phyloP scores from a whole-genome alignment of 2,113 vertebrate genomes.

The Gallinago undulata region DNA sequence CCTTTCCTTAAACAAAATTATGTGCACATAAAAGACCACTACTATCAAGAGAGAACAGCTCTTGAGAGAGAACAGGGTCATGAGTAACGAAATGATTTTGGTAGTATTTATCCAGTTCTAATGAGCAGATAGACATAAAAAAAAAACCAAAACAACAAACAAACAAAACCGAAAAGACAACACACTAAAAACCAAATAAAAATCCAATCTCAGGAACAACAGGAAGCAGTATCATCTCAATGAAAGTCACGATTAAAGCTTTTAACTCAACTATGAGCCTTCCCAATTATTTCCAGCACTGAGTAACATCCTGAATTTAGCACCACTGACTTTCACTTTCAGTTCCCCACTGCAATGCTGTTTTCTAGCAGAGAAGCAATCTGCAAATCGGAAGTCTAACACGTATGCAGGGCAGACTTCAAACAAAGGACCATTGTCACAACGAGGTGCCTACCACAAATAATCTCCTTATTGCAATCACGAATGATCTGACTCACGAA shows the following conservation, averaged over 20 bases:
- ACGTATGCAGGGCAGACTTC: neutral
- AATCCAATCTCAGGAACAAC: neutral
- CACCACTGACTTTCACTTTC: neutral
- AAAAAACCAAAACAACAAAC: neutral
- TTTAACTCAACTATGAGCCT: neutral
- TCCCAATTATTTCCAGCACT: slow-evolving; percentile 2
- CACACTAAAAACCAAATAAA: neutral
- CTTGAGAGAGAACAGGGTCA: accelerated
- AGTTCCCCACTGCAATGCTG: neutral
- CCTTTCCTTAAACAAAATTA: neutral
- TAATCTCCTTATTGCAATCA: neutral
- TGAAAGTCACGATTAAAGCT: neutral
- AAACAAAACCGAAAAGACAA: neutral
- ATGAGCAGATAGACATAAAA: neutral
- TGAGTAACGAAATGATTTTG: neutral
- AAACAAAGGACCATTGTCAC: neutral
- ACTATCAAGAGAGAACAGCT: neutral
- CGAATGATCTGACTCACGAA: neutral
- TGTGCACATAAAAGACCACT: neutral
- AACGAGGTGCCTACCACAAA: neutral
- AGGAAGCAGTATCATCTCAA: neutral
- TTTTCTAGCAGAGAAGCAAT: neutral
- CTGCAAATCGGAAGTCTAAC: slow-evolving; percentile 2
- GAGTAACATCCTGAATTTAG: slow-evolving; percentile 5
- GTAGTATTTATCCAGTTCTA: neutral